Evolutionary conservation across 2,797 vertebrate genomes (phyloP).

Genomic region (Lophius americanus): DNA sequence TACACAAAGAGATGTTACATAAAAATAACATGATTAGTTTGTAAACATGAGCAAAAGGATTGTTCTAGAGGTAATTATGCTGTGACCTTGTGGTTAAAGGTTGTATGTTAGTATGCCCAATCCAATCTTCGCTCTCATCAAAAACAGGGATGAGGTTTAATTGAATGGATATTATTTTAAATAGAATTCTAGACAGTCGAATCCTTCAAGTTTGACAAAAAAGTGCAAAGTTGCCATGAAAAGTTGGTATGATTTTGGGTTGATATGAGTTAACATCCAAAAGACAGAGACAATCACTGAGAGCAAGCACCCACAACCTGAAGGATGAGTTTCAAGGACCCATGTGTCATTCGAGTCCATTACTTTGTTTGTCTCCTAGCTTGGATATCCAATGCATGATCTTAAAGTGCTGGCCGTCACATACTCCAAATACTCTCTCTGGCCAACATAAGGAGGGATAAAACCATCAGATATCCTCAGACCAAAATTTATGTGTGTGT

Average conservation of each 20-base stretch:
- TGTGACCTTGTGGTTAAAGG: background rate
- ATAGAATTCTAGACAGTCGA: background rate
- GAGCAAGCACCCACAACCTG: background rate
- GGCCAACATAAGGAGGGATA: constrained; percentile 1
- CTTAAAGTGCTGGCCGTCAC: constrained; percentile 2
- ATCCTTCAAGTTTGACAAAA: constrained; percentile 8
- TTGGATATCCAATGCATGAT: background rate
- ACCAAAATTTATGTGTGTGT: background rate
- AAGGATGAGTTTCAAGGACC: too few species aligned
- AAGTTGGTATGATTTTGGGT: constrained; percentile 12
- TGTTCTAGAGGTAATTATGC: background rate
- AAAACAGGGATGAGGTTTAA: background rate
- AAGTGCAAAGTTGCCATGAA: constrained; percentile 32
- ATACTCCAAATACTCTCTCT: background rate
- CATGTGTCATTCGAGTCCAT: too few species aligned
- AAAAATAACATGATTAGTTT: background rate
- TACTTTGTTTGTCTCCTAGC: background rate
- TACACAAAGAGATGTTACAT: background rate
- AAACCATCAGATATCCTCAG: background rate
- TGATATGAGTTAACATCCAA: constrained; percentile 1
- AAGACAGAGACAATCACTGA: constrained; percentile 9
- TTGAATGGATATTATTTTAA: background rate
- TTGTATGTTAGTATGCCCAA: too few species aligned
- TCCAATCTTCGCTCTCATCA: background rate
- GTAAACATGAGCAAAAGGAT: background rate